Percentiles rank a stretch among this genome's conserved stretches.
Evolutionary conservation across 2,113 vertebrate genomes (phyloP).

Genomic region (Chrysemys picta): DNA sequence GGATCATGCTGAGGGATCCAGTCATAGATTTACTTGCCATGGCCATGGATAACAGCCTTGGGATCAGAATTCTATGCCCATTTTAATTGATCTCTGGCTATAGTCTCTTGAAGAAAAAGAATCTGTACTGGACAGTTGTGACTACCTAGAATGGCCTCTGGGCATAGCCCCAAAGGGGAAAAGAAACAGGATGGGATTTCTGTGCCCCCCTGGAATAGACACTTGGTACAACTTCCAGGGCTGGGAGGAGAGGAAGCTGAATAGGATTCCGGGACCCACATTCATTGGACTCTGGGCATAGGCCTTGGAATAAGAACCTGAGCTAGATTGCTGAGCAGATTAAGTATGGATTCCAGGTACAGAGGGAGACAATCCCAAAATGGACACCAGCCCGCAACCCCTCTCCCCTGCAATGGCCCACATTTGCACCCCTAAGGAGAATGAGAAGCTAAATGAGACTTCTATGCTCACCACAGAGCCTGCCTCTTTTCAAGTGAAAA

Average conservation of each 20-base stretch:
- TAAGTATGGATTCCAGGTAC: not conserved
- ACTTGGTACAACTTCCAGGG: not conserved
- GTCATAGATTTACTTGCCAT: not conserved
- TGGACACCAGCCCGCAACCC: not conserved
- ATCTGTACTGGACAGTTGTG: not conserved
- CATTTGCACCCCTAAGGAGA: accelerated
- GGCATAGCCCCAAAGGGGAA: not conserved
- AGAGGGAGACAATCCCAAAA: not conserved
- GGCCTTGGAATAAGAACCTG: not conserved
- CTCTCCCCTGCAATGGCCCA: not conserved
- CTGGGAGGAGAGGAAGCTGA: not conserved
- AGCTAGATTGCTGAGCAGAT: not conserved
- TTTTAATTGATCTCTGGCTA: not conserved
- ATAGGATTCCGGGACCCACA: too few relatives aligned
- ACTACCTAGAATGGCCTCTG: not conserved
- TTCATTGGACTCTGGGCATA: not conserved
- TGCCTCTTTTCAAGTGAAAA: not conserved
- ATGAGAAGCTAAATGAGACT: not conserved
- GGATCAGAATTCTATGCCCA: not conserved
- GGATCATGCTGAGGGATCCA: not conserved
- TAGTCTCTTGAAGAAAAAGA: not conserved
- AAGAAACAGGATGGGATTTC: not conserved
- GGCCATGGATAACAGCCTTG: not conserved
- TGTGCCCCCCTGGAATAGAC: not conserved
- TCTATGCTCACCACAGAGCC: not conserved